phyloP scores from a whole-genome alignment of 2,113 vertebrate species.

The Equus przewalskii region DNA sequence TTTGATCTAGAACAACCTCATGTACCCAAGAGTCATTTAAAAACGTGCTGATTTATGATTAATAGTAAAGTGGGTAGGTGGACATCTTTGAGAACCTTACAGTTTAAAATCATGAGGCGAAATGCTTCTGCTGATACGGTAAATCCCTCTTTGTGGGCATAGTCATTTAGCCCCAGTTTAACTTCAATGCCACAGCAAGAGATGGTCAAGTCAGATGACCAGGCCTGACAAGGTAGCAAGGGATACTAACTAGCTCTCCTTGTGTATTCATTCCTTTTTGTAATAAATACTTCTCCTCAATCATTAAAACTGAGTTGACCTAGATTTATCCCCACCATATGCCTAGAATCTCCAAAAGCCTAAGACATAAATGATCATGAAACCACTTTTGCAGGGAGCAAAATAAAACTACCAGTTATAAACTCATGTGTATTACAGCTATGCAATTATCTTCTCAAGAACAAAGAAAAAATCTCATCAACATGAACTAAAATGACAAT shows the following conservation, averaged over 20 bases:
- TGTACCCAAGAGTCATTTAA: background rate
- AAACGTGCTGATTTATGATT: background rate
- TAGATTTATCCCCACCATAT: background rate
- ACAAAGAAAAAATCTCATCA: background rate
- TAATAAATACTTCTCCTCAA: constrained; percentile 47
- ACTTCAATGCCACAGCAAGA: background rate
- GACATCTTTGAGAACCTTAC: background rate
- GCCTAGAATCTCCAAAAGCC: constrained; percentile 3
- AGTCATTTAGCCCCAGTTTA: background rate
- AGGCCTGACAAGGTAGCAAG: background rate
- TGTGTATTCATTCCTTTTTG: background rate
- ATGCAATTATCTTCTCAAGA: background rate
- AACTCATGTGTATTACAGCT: background rate
- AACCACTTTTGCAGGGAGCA: background rate
- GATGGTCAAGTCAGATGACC: background rate
- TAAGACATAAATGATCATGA: constrained; percentile 32
- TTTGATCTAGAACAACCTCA: constrained; percentile 9
- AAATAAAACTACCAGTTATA: constrained; percentile 30
- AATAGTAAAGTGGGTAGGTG: background rate
- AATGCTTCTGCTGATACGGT: background rate
- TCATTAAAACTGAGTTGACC: background rate
- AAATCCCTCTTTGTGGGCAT: background rate
- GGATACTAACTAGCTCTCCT: background rate
- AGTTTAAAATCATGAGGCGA: background rate
- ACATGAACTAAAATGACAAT: constrained; percentile 48